These are phyloP conservation scores for Sphaerophoria rueppellii DNA, from an alignment of 2,888 invertebrate genomes.

Conservation along the genomic window DNA sequence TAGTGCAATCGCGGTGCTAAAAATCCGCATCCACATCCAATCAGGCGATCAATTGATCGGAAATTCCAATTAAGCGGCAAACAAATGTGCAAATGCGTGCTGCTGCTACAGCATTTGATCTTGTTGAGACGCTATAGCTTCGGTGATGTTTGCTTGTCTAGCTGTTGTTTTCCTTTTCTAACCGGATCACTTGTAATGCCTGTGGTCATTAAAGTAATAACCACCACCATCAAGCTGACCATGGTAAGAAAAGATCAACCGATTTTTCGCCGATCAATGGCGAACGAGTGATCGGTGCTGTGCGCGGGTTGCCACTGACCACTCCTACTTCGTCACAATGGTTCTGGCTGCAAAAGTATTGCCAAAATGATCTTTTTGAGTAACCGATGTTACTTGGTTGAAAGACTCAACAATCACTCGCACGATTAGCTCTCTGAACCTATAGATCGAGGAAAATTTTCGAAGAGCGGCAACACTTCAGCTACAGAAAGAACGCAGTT, in stretches of 20 bases:
- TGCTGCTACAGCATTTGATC: constrained; percentile 16
- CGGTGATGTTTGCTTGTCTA: constrained; percentile 34
- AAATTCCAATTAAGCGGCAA: constrained; percentile 73
- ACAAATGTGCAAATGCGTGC: constrained; percentile 72
- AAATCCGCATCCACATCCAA: constrained; percentile 69
- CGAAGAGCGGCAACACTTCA: background rate
- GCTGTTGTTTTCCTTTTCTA: constrained; percentile 37
- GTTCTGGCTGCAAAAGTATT: background rate
- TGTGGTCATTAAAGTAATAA: constrained; percentile 72
- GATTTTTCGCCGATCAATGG: constrained; percentile 64
- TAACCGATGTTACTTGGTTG: background rate
- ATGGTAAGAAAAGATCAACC: constrained; percentile 64
- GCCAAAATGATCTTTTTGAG: background rate
- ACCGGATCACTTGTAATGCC: constrained; percentile 70
- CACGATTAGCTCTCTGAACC: too few species aligned
- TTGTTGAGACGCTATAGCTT: background rate
- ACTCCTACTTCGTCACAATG: constrained; percentile 3
- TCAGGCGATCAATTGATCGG: constrained; percentile 72
- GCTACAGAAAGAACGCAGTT: constrained; percentile 32
- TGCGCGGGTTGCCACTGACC: constrained; percentile 16
- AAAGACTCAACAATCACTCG: too few species aligned
- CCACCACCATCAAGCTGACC: constrained; percentile 62
- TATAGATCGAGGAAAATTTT: background rate
- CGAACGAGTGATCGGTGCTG: constrained; percentile 48
- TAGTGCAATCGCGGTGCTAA: constrained; percentile 65